Evolutionary conservation across 2,797 vertebrate genomes (phyloP).

Genomic region (Pygocentrus nattereri): DNA sequence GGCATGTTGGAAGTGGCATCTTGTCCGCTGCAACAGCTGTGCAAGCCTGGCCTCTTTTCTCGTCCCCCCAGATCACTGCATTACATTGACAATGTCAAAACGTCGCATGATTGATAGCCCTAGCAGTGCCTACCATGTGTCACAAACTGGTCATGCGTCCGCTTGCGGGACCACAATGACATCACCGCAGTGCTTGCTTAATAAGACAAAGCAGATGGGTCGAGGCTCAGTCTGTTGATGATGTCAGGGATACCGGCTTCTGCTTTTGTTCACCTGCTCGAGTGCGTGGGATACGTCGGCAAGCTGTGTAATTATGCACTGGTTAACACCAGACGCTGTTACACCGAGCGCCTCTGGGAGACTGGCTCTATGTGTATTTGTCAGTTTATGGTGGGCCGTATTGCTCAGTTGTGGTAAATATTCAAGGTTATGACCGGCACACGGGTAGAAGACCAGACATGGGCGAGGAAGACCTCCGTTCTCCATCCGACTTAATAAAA

Average conservation of each 20-base stretch:
- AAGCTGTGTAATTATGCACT: slow-evolving; percentile 37
- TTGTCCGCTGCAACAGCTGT: slow-evolving; percentile 60
- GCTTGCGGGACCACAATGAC: neutral
- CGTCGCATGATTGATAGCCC: neutral
- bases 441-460: neutral
- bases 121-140: slow-evolving; percentile 13
- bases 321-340: slow-evolving; percentile 39
- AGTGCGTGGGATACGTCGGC: slow-evolving; percentile 27
- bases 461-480: neutral
- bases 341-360: slow-evolving; percentile 21
- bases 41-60: slow-evolving; percentile 32
- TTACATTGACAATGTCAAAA: slow-evolving; percentile 27
- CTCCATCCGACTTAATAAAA: slow-evolving; percentile 27
- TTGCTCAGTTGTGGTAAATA: slow-evolving; percentile 22
- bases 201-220: slow-evolving; percentile 32
- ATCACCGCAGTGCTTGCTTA: slow-evolving; percentile 40
- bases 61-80: neutral
- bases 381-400: slow-evolving; percentile 13
- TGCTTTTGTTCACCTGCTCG: slow-evolving; percentile 43
- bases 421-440: slow-evolving; percentile 57
- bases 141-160: slow-evolving; percentile 1
- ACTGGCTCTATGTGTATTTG: slow-evolving; percentile 15
- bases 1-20: slow-evolving; percentile 31
- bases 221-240: neutral
- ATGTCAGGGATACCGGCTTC: slow-evolving; percentile 16